Evolutionary conservation across 1,140 invertebrate genomes (phyloP).

Genomic region (Drosophila neocordata): DNA sequence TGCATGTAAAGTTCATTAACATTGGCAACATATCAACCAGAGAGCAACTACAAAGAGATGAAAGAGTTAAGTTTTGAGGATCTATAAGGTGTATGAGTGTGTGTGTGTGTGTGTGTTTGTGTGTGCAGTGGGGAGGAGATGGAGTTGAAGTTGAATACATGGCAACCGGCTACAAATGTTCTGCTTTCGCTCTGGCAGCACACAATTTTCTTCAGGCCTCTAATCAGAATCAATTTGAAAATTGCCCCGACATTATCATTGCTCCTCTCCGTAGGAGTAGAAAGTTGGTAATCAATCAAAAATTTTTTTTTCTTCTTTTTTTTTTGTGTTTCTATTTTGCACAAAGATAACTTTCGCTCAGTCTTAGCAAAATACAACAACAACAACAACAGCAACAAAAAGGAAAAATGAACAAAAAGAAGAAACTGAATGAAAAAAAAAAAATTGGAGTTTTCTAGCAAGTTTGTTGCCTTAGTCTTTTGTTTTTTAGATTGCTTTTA

Average conservation of each 20-base stretch:
- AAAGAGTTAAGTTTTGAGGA: too few relatives aligned
- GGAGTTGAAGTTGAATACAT: background rate
- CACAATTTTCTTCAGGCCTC: conserved; percentile 25
- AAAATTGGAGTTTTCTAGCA: conserved; percentile 50
- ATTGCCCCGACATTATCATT: conserved; percentile 74
- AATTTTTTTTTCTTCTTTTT: conserved; percentile 21
- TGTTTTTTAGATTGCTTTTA: background rate
- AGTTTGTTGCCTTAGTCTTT: conserved; percentile 76
- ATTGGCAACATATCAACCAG: conserved; percentile 27
- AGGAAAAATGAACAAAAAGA: background rate
- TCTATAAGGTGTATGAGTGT: too few relatives aligned
- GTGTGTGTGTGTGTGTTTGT: too few relatives aligned
- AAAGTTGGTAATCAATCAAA: conserved; percentile 76
- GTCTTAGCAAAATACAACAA: conserved; percentile 14
- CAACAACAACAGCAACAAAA: conserved; percentile 40
- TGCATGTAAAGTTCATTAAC: conserved; percentile 61
- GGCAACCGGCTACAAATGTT: conserved; percentile 48
- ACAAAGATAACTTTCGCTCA: conserved; percentile 74
- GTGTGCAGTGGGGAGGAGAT: background rate
- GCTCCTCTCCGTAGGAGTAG: conserved; percentile 65
- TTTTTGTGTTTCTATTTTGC: conserved; percentile 1
- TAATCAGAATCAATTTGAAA: conserved; percentile 66
- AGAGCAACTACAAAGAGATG: background rate
- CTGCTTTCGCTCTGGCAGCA: conserved; percentile 65
- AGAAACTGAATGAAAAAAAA: conserved; percentile 40